Percentiles rank a stretch among this genome's conserved stretches.
Evolutionary conservation across 2,113 vertebrate genomes (phyloP).

Genomic region (Poecile atricapillus): DNA sequence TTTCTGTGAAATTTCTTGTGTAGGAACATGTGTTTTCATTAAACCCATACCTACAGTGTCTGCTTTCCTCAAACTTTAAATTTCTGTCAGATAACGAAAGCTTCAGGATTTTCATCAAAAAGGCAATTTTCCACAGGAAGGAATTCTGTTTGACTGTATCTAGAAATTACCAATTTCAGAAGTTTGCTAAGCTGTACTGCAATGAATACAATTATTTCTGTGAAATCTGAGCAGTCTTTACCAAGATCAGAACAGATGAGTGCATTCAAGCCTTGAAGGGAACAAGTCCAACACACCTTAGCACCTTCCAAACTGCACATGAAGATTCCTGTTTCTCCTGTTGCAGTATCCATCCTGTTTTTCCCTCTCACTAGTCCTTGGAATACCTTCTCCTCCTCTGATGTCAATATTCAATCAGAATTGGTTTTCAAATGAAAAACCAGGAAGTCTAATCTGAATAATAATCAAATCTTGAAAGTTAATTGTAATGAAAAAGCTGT

Average conservation of each 20-base stretch:
- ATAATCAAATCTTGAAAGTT: not conserved
- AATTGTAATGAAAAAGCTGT: not conserved
- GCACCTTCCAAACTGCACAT: not conserved
- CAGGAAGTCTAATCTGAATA: not conserved
- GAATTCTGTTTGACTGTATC: not conserved
- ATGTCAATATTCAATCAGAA: not conserved
- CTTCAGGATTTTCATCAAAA: not conserved
- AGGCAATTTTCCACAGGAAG: not conserved
- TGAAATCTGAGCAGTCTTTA: not conserved
- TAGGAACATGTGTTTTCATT: not conserved
- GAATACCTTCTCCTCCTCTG: not conserved
- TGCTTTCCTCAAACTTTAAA: not conserved
- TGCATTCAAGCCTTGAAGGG: not conserved
- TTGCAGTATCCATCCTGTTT: not conserved
- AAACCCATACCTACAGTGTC: not conserved
- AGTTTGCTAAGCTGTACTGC: not conserved
- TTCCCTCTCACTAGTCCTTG: not conserved
- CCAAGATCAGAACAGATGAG: not conserved
- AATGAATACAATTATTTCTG: not conserved
- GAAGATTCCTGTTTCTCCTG: not conserved
- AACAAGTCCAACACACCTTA: not conserved
- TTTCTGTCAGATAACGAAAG: not conserved
- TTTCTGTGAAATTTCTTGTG: not conserved
- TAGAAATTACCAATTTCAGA: not conserved
- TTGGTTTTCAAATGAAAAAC: not conserved